Base-by-base conservation (phyloP, 2,888 invertebrate species). In the Eupithecia exiguata region DNA sequence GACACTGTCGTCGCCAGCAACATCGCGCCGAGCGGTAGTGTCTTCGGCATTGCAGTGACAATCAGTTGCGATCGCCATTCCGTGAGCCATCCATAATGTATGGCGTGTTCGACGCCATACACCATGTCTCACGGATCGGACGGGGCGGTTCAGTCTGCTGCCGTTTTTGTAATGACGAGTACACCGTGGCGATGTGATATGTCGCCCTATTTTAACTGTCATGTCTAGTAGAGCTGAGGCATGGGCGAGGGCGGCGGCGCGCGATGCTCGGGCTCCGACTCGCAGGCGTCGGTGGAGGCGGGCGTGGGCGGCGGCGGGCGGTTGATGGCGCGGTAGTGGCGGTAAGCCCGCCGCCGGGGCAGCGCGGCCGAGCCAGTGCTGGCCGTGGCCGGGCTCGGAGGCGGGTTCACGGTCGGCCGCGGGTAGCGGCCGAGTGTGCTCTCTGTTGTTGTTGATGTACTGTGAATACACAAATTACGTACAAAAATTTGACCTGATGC, bases 241-340 rank as follows among this genome's bases (percentile, higher is more conserved):
- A 98, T 98, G 25, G 98, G 98, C 62, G 98, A 97, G 38, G 98
- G 98, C 12, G 98, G 98, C 14, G 98, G 98, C 49, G 98, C 89
- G 96, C 97, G 69, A 25, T 70, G 80, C 97, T 96, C 88, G 83
- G 95, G 86, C 88, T 98, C 98, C 36, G 97, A 97, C 89, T 98
- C 98, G 88, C 98, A 98, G 84, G 98, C 98, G 80, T 98, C 97
- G 82, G 99, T 99, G 49, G 99, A 98, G 80, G 98, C 98, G 87
- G 98, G 99, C 0, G 99, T 99, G 35, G 99, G 99, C 16, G 98
- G 98, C 38, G 98, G 99, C 10, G 98, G 98, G 0, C 98, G 97
- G 88, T 97, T 97, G 91, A 96, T 97, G 77, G 97, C 97, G 79
- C 96, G 90, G 89, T 97, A 97, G 89, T 97, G 97, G 38, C 97